These are phyloP conservation scores for Drosophila nigrodunni DNA, from an alignment of 1,140 invertebrate genomes.

Conservation along the genomic window DNA sequence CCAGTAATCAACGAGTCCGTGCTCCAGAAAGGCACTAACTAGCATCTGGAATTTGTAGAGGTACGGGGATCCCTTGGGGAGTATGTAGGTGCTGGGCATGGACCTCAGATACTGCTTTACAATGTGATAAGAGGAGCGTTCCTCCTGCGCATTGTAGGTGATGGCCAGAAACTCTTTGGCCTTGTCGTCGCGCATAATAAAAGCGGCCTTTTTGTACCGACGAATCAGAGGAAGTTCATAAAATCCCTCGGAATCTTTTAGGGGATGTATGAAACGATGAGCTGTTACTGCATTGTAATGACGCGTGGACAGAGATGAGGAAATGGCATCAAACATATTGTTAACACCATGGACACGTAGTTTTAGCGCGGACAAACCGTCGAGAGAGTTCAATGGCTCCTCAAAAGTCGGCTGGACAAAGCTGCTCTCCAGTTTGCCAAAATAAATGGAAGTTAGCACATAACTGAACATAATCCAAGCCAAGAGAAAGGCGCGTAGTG, in stretches of 20 bases:
- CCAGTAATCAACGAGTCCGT: conserved; percentile 74
- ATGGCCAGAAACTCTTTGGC: conserved; percentile 67
- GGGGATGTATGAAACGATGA: conserved; percentile 24
- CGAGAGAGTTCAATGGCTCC: conserved; percentile 60
- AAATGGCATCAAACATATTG: conserved; percentile 61
- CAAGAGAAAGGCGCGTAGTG: conserved; percentile 65
- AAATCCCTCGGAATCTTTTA: conserved; percentile 29
- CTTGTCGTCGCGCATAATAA: conserved; percentile 64
- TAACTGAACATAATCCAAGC: conserved; percentile 78
- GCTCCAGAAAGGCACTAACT: conserved; percentile 59
- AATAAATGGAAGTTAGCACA: conserved; percentile 74
- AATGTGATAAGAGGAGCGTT: conserved; percentile 70
- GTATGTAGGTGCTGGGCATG: conserved; percentile 68
- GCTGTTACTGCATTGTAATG: conserved; percentile 49
- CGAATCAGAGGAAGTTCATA: conserved; percentile 44
- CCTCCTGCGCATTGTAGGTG: conserved; percentile 57
- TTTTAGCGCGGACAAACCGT: conserved; percentile 33
- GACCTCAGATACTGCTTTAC: conserved; percentile 74
- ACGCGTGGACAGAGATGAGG: conserved; percentile 35
- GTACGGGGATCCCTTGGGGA: conserved; percentile 72
- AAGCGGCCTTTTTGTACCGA: conserved; percentile 40
- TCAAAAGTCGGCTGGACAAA: conserved; percentile 72
- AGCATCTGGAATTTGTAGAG: conserved; percentile 67
- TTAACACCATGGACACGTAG: conserved; percentile 60
- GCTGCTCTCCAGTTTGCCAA: conserved; percentile 75